Evolutionary conservation across 2,113 vertebrate genomes (phyloP), one percentile per base, ranked within the genome.

Genomic region (Elachura formosa): DNA sequence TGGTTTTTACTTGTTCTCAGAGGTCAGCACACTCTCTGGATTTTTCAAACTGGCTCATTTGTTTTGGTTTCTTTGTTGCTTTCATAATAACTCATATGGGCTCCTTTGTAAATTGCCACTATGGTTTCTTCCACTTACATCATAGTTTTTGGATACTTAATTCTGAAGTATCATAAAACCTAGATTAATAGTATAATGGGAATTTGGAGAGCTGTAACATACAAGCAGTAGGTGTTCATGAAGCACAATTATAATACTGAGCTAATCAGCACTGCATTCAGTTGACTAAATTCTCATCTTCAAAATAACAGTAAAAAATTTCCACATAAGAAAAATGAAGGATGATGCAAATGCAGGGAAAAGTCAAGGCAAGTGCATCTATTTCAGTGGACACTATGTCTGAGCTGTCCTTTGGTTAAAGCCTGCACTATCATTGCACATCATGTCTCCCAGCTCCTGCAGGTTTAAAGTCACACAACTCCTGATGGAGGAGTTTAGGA

Each of bases 191-290:
- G n/a, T 40, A 67, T 91, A 94, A 95, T 91, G 72, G 75, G 75
- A 93, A 83, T 95, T 93, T 96, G 87, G 63, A 97, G 89, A 96
- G 75, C 91, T 93, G 67, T 73, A 77, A 45, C 58, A 95, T 71
- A 71, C 56, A 78, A 93, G 73, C 89, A 68, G 66, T 91, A 91
- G 86, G 86, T 90, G 76, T 74, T 84, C 71, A 36, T 85, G 94
- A 91, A 95, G 75, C 34, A 52, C 84, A 93, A 93, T 96, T 97
- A 94, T 38, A 93, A 71, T 29, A 63, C 75, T 29, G 63, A 88
- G 55, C 63, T 97, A 95, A 94, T 95, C 91, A 97, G 68, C 62
- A 31, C 63, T 71, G 62, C 51, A 63, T 95, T 97, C 74, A 75
- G 59, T 73, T 67, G 63, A 90, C 82, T 91, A 93, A 89, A 87